Conservation (phyloP, 2,888 invertebrate genomes). For the Patella ulyssiponensis region DNA sequence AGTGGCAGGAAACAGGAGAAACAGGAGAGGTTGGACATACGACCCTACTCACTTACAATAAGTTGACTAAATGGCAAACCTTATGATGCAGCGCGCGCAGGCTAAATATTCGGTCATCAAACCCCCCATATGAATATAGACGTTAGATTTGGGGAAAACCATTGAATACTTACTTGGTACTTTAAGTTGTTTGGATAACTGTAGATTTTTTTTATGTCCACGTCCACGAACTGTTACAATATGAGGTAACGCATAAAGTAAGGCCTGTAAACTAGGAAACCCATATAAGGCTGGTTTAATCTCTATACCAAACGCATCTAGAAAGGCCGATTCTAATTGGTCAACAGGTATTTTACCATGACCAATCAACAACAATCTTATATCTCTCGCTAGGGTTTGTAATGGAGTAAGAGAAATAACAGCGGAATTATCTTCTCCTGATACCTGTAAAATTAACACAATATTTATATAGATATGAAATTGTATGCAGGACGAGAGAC, state of each 20-base stretch:
- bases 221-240: constrained; percentile 74
- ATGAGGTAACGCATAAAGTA: constrained; percentile 76
- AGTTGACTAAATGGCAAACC: too few relatives aligned
- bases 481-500: too few relatives aligned
- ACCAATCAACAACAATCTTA: constrained; percentile 75
- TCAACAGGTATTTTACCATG: constrained; percentile 72
- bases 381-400: constrained; percentile 76
- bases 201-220: constrained; percentile 54
- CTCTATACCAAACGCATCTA: constrained; percentile 71
- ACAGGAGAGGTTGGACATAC: too few relatives aligned
- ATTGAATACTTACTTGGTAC: constrained; percentile 39
- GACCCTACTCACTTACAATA: too few relatives aligned
- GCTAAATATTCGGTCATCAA: too few relatives aligned
- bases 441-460: constrained; percentile 49
- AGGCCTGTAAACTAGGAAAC: constrained; percentile 74
- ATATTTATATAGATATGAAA: too few relatives aligned
- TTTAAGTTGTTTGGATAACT: constrained; percentile 46
- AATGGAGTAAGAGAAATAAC: constrained; percentile 66
- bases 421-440: constrained; percentile 58
- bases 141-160: too few relatives aligned
- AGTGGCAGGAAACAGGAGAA: too few relatives aligned
- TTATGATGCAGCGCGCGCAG: too few relatives aligned
- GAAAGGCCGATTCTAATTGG: constrained; percentile 60
- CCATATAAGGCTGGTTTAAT: constrained; percentile 76
- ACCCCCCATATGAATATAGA: too few relatives aligned